Conservation (phyloP, 2,113 vertebrate species). For the Percopsis transmontana region DNA sequence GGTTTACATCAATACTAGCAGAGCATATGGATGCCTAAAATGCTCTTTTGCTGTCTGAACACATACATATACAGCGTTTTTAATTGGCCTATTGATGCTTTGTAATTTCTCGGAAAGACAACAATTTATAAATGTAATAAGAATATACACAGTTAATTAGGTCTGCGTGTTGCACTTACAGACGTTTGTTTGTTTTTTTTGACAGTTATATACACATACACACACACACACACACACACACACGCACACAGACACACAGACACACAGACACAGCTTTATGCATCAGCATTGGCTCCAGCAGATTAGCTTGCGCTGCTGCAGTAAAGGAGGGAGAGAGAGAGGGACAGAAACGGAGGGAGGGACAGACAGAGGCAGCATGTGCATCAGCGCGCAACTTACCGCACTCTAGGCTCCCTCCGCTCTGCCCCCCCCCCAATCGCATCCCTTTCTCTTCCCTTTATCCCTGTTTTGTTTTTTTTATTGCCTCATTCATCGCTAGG, state of each 20-base stretch:
- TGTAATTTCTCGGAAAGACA: no score
- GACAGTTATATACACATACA: constrained; percentile 42
- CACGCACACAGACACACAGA: constrained; percentile 22
- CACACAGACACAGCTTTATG: constrained; percentile 68
- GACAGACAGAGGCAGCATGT: constrained; percentile 67
- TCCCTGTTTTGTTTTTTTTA: constrained; percentile 54
- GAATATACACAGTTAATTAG: no score
- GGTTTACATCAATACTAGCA: no score
- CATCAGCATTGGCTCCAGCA: constrained; percentile 87
- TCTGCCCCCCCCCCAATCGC: constrained; percentile 52
- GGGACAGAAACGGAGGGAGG: constrained; percentile 33
- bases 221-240: no score
- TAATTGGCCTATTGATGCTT: no score
- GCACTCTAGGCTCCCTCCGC: constrained; percentile 72
- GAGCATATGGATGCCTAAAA: no score
- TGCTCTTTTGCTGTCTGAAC: no score
- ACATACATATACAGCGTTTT: no score
- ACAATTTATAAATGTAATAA: no score
- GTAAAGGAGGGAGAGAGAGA: constrained; percentile 65
- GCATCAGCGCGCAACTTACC: constrained; percentile 73
- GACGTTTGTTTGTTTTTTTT: constrained; percentile 26
- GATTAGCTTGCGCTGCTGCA: constrained; percentile 95
- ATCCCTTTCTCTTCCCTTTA: constrained; percentile 61
- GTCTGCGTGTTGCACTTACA: neutral
- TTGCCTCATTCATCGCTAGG: neutral